Percentiles rank a stretch among this genome's conserved stretches.
phyloP scores from a whole-genome alignment of 2,113 vertebrate species.

The Podarcis muralis region DNA sequence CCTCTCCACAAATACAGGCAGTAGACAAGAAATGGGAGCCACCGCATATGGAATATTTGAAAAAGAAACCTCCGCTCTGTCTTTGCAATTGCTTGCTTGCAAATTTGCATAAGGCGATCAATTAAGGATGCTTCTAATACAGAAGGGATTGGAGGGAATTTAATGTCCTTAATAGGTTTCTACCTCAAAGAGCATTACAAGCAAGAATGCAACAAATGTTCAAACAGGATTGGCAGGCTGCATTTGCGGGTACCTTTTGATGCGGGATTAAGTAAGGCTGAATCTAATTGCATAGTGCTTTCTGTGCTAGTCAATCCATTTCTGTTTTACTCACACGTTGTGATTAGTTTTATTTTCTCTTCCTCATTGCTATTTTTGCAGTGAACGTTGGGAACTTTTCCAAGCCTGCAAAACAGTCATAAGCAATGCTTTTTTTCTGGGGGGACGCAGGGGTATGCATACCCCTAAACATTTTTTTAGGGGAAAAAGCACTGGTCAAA shows the following conservation, averaged over 20 bases:
- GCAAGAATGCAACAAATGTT: slow-evolving; percentile 42
- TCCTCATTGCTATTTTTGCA: not conserved
- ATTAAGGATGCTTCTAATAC: slow-evolving; percentile 47
- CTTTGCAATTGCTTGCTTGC: slow-evolving; percentile 28
- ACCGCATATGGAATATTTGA: too few species aligned
- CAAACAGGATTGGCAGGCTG: slow-evolving; percentile 32
- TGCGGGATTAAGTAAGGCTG: not conserved
- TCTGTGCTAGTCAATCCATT: not conserved
- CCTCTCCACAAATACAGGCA: not conserved
- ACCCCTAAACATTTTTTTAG: too few species aligned
- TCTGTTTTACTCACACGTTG: not conserved
- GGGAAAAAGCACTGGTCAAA: fast-evolving
- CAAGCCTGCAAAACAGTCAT: not conserved
- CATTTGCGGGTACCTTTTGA: not conserved
- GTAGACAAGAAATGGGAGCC: too few species aligned
- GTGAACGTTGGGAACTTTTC: not conserved
- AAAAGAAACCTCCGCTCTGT: not conserved
- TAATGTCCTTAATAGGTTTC: slow-evolving; percentile 59
- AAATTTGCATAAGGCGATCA: not conserved
- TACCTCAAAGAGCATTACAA: slow-evolving; percentile 51
- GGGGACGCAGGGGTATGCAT: too few species aligned
- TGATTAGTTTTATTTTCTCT: not conserved
- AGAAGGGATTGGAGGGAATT: slow-evolving; percentile 48
- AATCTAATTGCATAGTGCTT: not conserved
- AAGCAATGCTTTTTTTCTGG: too few species aligned